Conservation (phyloP, 2,797 vertebrate genomes). For the Hyperoplus lanceolatus region DNA sequence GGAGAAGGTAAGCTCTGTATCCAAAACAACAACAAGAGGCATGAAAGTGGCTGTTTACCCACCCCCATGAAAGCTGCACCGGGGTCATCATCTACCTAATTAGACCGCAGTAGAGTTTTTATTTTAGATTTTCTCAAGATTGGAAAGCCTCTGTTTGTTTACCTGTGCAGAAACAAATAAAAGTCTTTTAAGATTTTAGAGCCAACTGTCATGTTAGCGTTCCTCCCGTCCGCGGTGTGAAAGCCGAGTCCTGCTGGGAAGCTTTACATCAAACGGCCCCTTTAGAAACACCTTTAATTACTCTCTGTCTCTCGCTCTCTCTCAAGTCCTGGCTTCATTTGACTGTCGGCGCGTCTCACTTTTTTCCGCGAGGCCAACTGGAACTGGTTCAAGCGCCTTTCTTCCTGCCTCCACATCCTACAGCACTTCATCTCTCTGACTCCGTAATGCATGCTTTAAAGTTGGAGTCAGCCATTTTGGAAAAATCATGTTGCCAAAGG, state of each 20-base stretch:
- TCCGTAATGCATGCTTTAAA: conserved; percentile 47
- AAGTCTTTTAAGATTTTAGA: conserved; percentile 77
- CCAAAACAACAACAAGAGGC: conserved; percentile 61
- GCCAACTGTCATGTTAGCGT: conserved; percentile 80
- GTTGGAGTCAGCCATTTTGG: too few relatives aligned
- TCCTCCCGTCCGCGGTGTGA: conserved; percentile 60
- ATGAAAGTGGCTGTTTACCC: conserved; percentile 71
- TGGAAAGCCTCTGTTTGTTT: conserved; percentile 65
- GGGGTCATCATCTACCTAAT: conserved; percentile 80
- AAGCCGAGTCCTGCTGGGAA: conserved; percentile 72
- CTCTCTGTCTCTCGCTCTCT: conserved; percentile 51
- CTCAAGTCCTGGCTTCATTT: conserved; percentile 53
- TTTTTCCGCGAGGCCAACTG: conserved; percentile 31
- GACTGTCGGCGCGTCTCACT: conserved; percentile 54
- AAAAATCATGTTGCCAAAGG: too few relatives aligned
- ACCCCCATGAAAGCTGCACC: conserved; percentile 55
- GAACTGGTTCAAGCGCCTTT: conserved; percentile 56
- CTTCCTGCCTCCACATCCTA: conserved; percentile 38
- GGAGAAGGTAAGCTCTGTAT: conserved; percentile 55
- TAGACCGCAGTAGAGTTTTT: conserved; percentile 73
- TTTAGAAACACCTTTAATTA: conserved; percentile 83
- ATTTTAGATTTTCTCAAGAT: conserved; percentile 73
- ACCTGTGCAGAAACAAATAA: conserved; percentile 74
- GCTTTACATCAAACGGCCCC: conserved; percentile 74
- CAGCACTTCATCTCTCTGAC: conserved; percentile 24